Evolutionary conservation across 1,140 invertebrate species (phyloP).

Genomic region (Aphis craccivora): DNA sequence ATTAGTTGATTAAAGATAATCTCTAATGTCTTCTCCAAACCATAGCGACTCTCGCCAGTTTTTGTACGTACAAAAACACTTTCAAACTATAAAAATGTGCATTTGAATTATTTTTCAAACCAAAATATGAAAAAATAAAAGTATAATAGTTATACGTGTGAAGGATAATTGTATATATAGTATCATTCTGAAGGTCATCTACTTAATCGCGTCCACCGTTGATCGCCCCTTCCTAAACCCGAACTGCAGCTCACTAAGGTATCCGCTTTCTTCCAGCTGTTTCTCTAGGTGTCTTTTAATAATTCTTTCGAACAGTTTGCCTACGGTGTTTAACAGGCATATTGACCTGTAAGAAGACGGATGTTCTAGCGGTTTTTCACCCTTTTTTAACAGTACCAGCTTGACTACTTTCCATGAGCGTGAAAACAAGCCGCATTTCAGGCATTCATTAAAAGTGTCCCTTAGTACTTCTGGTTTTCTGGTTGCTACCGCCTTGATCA

Average conservation of each 20-base stretch:
- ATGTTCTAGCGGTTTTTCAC: background rate
- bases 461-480: background rate
- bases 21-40: too few relatives aligned
- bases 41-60: too few relatives aligned
- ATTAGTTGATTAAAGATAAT: too few relatives aligned
- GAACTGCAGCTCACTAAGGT: conserved; percentile 8
- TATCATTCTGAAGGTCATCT: too few relatives aligned
- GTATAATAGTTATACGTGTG: background rate
- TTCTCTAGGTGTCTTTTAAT: conserved; percentile 20
- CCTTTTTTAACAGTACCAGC: background rate
- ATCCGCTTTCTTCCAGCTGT: background rate
- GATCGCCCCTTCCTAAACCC: conserved; percentile 28
- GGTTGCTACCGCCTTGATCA: background rate
- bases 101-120: too few relatives aligned
- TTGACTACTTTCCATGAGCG: background rate
- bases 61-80: too few relatives aligned
- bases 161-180: too few relatives aligned
- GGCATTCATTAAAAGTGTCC: background rate
- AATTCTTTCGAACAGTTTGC: background rate
- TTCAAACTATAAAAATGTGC: too few relatives aligned
- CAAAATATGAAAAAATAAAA: background rate
- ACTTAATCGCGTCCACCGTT: conserved; percentile 34
- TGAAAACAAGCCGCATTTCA: background rate
- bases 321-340: too few relatives aligned
- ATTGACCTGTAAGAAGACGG: too few relatives aligned